These are phyloP conservation scores for Nipponacmea schrenckii DNA, from an alignment of 2,888 invertebrate genomes.

Conservation along the genomic window DNA sequence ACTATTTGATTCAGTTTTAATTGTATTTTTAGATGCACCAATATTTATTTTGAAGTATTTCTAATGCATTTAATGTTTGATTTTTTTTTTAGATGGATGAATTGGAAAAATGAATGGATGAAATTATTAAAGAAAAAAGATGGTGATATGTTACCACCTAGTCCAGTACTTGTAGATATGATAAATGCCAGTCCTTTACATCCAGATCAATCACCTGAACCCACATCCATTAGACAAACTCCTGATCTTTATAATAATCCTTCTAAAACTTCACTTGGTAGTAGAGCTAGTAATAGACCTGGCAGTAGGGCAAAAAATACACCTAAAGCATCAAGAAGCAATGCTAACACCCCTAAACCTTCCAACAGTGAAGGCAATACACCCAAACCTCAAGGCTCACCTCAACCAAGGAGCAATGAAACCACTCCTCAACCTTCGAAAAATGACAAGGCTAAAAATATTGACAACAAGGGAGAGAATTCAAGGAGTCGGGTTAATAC, in stretches of 20 bases:
- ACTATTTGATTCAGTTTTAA: too few species aligned
- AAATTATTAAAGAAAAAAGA: not conserved
- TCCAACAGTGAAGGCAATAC: not conserved
- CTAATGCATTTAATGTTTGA: too few species aligned
- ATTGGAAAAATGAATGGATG: conserved; percentile 40
- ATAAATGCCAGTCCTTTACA: not conserved
- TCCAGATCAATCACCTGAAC: not conserved
- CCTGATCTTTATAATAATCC: not conserved
- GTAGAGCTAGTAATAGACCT: not conserved
- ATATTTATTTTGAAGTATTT: too few species aligned
- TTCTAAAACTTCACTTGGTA: not conserved
- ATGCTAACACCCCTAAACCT: not conserved
- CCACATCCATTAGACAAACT: not conserved
- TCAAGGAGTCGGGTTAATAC: not conserved
- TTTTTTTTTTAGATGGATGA: conserved; percentile 49
- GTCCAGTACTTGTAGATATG: not conserved
- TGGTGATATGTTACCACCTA: not conserved
- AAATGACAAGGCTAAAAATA: too few species aligned
- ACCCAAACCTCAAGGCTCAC: not conserved
- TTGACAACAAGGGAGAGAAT: too few species aligned
- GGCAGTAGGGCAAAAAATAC: not conserved
- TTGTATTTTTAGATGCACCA: too few species aligned
- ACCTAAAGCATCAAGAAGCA: not conserved
- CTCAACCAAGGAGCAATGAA: too few species aligned
- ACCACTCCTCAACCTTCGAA: too few species aligned